Evolutionary conservation across 2,888 invertebrate species (phyloP).

Genomic region (Spodoptera picta): DNA sequence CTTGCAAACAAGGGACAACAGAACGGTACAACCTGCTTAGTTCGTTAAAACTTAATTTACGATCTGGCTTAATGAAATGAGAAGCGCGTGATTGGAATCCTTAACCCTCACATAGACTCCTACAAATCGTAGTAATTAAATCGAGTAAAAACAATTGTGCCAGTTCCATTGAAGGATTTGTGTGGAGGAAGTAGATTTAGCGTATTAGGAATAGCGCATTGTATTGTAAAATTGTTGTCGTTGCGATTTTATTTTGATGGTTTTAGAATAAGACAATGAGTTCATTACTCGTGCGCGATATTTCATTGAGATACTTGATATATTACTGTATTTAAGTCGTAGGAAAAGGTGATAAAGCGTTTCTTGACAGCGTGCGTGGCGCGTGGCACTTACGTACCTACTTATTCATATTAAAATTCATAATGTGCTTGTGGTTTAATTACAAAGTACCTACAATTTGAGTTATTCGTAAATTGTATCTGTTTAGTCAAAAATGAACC

Average conservation of each 20-base stretch:
- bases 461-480: too few species aligned
- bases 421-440: too few species aligned
- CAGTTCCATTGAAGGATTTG: slow-evolving; percentile 8
- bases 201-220: neutral
- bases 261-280: slow-evolving; percentile 25
- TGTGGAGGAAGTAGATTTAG: neutral
- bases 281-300: slow-evolving; percentile 49
- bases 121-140: neutral
- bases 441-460: too few species aligned
- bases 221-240: neutral
- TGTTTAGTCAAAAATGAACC: too few species aligned
- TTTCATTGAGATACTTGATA: slow-evolving; percentile 27
- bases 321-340: slow-evolving; percentile 10
- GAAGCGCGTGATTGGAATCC: slow-evolving; percentile 52
- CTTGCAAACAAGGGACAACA: slow-evolving; percentile 5
- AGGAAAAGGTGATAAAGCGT: slow-evolving; percentile 6
- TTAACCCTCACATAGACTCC: slow-evolving; percentile 21
- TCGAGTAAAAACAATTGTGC: neutral
- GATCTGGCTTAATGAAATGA: slow-evolving; percentile 49
- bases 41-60: slow-evolving; percentile 58
- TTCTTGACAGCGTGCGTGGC: too few species aligned
- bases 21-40: slow-evolving; percentile 12
- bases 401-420: too few species aligned
- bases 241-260: neutral
- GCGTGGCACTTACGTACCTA: too few species aligned